phyloP scores from a whole-genome alignment of 2,888 invertebrate genomes.

The Hirtodrosophila duncani region DNA sequence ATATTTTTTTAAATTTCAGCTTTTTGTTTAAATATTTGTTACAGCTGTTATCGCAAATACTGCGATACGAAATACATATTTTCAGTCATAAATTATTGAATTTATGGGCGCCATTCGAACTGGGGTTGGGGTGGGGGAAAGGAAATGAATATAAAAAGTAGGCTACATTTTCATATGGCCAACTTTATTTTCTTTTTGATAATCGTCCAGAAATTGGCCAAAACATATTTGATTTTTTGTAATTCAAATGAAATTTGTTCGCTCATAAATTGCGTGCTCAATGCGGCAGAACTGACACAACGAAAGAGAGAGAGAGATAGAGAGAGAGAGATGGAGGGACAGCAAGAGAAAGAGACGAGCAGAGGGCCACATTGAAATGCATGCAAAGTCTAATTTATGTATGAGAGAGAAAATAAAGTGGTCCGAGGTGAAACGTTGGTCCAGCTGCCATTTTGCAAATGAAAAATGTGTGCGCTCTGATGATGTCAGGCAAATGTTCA shows the following conservation, averaged over 20 bases:
- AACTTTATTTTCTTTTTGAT: constrained; percentile 41
- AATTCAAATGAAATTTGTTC: constrained; percentile 46
- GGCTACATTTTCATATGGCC: constrained; percentile 38
- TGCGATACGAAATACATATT: constrained; percentile 41
- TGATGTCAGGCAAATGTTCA: too few relatives aligned
- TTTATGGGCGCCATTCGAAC: constrained; percentile 48
- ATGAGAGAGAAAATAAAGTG: background rate
- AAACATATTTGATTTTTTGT: constrained; percentile 55
- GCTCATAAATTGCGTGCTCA: constrained; percentile 61
- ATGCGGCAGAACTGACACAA: constrained; percentile 57
- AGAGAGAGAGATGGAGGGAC: background rate
- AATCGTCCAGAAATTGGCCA: constrained; percentile 67
- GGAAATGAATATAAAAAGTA: constrained; percentile 21
- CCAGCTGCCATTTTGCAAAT: constrained; percentile 5
- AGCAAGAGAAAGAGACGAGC: constrained; percentile 8
- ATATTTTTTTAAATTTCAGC: constrained; percentile 32
- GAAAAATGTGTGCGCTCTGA: constrained; percentile 10
- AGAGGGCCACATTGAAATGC: constrained; percentile 18
- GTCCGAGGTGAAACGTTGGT: constrained; percentile 4
- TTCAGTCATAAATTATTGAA: constrained; percentile 58
- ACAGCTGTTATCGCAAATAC: constrained; percentile 58
- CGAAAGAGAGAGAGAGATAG: background rate
- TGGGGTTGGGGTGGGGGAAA: too few relatives aligned
- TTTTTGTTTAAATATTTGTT: constrained; percentile 58
- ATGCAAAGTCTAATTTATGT: constrained; percentile 57